Evolutionary conservation across 2,113 vertebrate species (phyloP), one percentile per base, ranked within the genome.

Genomic region (Neolamprologus kungweensis): DNA sequence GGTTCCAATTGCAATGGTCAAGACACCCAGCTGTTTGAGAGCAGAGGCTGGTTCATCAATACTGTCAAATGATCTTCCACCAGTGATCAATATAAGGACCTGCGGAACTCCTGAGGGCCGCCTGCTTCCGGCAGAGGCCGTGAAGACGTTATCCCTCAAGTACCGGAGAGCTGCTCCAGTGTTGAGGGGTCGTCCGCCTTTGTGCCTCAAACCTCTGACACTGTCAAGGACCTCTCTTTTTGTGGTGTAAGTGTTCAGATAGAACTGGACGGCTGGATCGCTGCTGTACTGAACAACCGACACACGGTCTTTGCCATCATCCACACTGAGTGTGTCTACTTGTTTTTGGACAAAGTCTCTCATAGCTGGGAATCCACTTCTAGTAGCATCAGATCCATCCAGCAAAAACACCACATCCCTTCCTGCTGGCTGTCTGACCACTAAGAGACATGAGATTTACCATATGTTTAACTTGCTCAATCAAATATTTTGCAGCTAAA

Each of bases 81-180:
- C 90, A 78, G 83, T 90, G 9, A 95, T 55, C 82, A 95, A 50
- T 81, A 96, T 47, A 28, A 98, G 91, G 45, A 97, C 90, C 90
- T 98, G 97, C 7, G 95, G 95, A 82, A 97, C 95, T 0, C 96
- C 95, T 17, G 97, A 96, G 4, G 95, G 94, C 0, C 95, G 96
- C 47, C 98, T 97, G 92, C 97, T 97, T 14, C 97, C 97, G 1
- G 97, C 95, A 1, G 96, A 93, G 75, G 68, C 92, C 54, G 96
- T 97, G 4, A 98, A 97, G 31, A 98, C 87, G 17, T 95, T 89
- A 10, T 93, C 95, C 90, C 87, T 54, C 0, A 96, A 94, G 3
- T 96, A 96, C 26, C 97, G 96, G 81, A 98, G 94, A 45, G 93
- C 93, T 2, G 91, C 95, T 84, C 97, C 97, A 19, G 97, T 91